Evolutionary conservation across 1,140 invertebrate species (phyloP).

Genomic region (Neodiprion fabricii): DNA sequence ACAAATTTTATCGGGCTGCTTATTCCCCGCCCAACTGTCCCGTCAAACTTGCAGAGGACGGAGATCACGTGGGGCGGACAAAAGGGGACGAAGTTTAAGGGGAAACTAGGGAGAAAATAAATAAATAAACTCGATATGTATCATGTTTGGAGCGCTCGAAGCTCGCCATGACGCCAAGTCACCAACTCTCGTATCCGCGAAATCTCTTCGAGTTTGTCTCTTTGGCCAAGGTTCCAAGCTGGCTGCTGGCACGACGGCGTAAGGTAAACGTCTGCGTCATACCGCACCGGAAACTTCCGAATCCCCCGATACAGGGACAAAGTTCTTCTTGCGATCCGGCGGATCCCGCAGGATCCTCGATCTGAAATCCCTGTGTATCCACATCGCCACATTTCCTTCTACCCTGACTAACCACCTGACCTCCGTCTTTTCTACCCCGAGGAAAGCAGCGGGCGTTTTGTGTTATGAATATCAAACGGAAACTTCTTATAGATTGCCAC

Average conservation of each 20-base stretch:
- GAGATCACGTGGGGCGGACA: no score
- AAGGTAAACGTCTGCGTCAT: not conserved
- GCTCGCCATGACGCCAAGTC: no score
- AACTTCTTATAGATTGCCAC: constrained; percentile 1
- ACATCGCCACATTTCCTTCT: not conserved
- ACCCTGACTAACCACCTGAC: no score
- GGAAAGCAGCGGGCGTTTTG: not conserved
- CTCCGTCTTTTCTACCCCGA: not conserved
- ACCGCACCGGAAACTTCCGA: not conserved
- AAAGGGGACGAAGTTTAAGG: not conserved
- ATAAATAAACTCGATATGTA: not conserved
- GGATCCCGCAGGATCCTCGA: not conserved
- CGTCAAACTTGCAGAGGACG: no score
- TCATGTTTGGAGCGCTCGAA: no score
- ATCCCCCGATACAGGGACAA: not conserved
- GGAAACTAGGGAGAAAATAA: not conserved
- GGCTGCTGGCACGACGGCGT: no score
- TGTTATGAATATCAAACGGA: constrained; percentile 7
- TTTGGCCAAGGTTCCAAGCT: not conserved
- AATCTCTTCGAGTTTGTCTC: constrained; percentile 7
- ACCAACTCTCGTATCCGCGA: not conserved
- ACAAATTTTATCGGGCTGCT: no score
- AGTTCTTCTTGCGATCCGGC: not conserved
- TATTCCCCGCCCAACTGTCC: no score
- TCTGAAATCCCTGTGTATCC: not conserved